Evolutionary conservation across 2,888 invertebrate species (phyloP).

Genomic region (Diarsia rubi): DNA sequence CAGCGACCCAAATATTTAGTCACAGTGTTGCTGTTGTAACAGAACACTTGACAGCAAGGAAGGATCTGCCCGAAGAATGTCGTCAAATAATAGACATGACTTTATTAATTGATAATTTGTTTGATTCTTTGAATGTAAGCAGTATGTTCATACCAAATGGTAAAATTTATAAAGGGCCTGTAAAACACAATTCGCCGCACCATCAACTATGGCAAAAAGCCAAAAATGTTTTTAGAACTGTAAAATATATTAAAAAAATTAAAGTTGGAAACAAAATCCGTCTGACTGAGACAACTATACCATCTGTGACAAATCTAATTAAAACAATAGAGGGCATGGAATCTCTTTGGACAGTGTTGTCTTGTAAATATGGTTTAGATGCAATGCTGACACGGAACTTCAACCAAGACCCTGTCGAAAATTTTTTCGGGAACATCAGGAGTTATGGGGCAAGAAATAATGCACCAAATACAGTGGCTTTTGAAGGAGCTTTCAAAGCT

Average conservation of each 20-base stretch:
- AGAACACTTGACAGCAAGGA: slow-evolving; percentile 8
- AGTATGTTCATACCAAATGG: slow-evolving; percentile 8
- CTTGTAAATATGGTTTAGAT: slow-evolving; percentile 60
- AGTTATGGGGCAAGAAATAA: slow-evolving; percentile 1
- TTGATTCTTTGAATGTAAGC: slow-evolving; percentile 2
- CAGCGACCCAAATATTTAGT: neutral
- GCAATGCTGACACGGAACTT: slow-evolving; percentile 59
- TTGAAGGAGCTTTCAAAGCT: slow-evolving; percentile 17
- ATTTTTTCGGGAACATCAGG: slow-evolving; percentile 13
- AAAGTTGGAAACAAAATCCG: slow-evolving; percentile 5
- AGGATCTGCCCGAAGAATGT: neutral
- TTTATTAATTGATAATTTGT: slow-evolving; percentile 13
- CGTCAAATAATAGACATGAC: slow-evolving; percentile 12
- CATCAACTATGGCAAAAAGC: slow-evolving; percentile 10
- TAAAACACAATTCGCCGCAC: slow-evolving; percentile 1
- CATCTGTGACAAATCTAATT: slow-evolving; percentile 31
- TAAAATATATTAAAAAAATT: slow-evolving; percentile 1
- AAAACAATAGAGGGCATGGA: slow-evolving; percentile 65
- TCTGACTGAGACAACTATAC: neutral
- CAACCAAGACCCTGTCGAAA: slow-evolving; percentile 23
- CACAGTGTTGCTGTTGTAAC: slow-evolving; percentile 8
- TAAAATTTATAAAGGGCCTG: slow-evolving; percentile 18
- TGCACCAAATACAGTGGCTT: slow-evolving; percentile 14
- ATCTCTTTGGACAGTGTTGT: slow-evolving; percentile 42
- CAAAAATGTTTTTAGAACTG: neutral